phyloP scores from a whole-genome alignment of 2,888 invertebrate genomes.

The Heteromurus nitidus region DNA sequence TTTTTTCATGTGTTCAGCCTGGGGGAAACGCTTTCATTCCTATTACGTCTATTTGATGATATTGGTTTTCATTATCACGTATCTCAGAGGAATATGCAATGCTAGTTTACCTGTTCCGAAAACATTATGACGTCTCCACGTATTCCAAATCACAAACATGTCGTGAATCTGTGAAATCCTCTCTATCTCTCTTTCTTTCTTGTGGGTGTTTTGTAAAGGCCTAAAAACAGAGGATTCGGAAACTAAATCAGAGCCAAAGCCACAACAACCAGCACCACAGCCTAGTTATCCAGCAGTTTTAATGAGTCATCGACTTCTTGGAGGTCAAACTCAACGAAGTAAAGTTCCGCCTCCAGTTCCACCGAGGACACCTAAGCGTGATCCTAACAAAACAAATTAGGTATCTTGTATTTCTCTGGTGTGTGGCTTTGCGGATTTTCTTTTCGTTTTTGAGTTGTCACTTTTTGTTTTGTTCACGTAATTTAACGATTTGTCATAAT shows the following conservation, averaged over 20 bases:
- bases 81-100: background rate
- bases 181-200: slow-evolving; percentile 36
- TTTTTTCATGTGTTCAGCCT: background rate
- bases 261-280: slow-evolving; percentile 65
- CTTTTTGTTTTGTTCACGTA: too few species aligned
- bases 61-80: background rate
- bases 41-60: slow-evolving; percentile 8
- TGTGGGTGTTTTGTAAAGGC: slow-evolving; percentile 61
- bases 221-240: slow-evolving; percentile 60
- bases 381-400: slow-evolving; percentile 63
- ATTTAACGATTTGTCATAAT: too few species aligned
- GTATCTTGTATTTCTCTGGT: slow-evolving; percentile 41
- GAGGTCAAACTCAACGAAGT: slow-evolving; percentile 77
- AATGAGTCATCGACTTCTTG: slow-evolving; percentile 76
- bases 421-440: slow-evolving; percentile 55
- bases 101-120: background rate
- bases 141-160: too few species aligned
- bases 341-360: slow-evolving; percentile 90
- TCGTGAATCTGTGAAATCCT: background rate
- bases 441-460: slow-evolving; percentile 14
- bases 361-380: slow-evolving; percentile 79
- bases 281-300: slow-evolving; percentile 83
- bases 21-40: background rate
- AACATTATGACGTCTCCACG: background rate
- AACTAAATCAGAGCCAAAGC: slow-evolving; percentile 54